A percentile compares a stretch with the other conserved stretches of the same genome.
phyloP scores from a whole-genome alignment of 1,140 invertebrate genomes.

The Neodiprion virginianus region DNA sequence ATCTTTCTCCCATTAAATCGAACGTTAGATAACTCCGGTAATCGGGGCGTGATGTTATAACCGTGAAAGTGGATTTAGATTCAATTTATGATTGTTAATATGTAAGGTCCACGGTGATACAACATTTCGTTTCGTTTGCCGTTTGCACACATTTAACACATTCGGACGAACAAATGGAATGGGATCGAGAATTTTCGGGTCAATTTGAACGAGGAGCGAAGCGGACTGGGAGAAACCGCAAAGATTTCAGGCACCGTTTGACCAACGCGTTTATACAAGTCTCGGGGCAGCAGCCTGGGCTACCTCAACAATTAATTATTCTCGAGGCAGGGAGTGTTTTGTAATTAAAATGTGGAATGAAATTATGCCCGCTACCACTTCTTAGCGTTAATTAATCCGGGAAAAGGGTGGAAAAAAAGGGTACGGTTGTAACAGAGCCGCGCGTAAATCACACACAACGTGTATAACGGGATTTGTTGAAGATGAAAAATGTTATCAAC shows the following conservation, averaged over 20 bases:
- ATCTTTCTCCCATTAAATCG: neutral
- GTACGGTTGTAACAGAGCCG: constrained; percentile 13
- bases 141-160: too few relatives aligned
- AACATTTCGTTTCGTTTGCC: too few relatives aligned
- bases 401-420: constrained; percentile 21
- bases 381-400: constrained; percentile 33
- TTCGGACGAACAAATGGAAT: neutral
- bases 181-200: neutral
- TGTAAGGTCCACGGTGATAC: too few relatives aligned
- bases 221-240: neutral
- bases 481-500: too few relatives aligned
- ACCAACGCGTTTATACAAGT: neutral
- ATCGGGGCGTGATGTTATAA: neutral
- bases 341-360: constrained; percentile 33
- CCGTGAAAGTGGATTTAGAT: too few relatives aligned
- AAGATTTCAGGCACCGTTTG: neutral
- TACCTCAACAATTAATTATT: constrained; percentile 15
- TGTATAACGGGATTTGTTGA: too few relatives aligned
- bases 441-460: too few relatives aligned
- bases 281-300: neutral
- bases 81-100: too few relatives aligned
- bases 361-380: constrained; percentile 29
- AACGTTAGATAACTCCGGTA: neutral
- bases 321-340: neutral
- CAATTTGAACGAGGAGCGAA: neutral